Evolutionary conservation across 2,888 invertebrate genomes (phyloP), one percentile per base, ranked within the genome.

Genomic region (Epirrita christyi): DNA sequence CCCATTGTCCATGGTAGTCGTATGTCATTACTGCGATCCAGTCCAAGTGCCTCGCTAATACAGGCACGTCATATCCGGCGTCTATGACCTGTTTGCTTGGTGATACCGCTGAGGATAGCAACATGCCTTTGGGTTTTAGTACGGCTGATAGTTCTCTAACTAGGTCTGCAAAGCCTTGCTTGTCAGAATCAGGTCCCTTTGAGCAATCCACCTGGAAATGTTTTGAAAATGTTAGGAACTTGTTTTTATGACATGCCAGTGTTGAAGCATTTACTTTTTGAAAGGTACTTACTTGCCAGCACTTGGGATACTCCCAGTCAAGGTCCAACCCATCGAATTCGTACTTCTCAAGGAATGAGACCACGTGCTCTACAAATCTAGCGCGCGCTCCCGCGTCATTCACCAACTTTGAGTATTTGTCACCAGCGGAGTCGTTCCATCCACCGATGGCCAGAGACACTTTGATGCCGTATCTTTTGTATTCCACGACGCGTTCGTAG

Each of bases 11-110:
- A 69, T 97, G 97, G 86, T 95, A 97, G 76, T 98, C 98, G 73
- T 98, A 98, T 0, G 97, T 96, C 98, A 98, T 98, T 0, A 98
- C 97, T 0, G 97, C 96, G 46, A 98, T 96, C 97, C 97, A 97
- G 78, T 98, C 97, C 54, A 98, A 89, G 76, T 96, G 94, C 67
- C 93, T 92, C 0, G 96, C 95, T 3, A 98, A 75, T 0, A 94
- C 93, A 0, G 95, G 95, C 0, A 98, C 97, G 73, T 97, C 96
- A 76, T 98, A 98, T 0, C 96, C 96, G 2, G 95, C 95, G 78
- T 98, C 97, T 55, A 98, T 96, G 0, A 98, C 96, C 67, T 94
- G 95, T 85, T 97, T 97, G 79, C 95, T 97, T 0, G 97, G 97
- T 0, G 97, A 96, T 0, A 97, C 97, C 0, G 97, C 97, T 0